Evolutionary conservation across 2,888 invertebrate genomes (phyloP).

Genomic region (Stenodera caucasica): DNA sequence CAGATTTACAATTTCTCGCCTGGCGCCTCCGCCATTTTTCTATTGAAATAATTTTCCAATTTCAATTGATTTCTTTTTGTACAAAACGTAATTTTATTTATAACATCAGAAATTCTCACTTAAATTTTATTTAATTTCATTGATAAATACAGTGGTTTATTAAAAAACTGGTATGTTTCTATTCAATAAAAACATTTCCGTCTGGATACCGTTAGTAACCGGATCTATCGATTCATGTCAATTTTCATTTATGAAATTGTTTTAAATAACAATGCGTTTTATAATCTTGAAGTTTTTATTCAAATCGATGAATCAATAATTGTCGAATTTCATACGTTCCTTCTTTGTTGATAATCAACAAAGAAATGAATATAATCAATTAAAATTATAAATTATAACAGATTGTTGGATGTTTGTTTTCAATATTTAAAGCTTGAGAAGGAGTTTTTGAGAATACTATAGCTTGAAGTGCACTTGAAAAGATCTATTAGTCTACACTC

Average conservation of each 20-base stretch:
- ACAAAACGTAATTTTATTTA: too few species aligned
- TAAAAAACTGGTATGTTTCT: neutral
- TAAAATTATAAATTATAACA: too few species aligned
- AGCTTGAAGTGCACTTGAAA: too few species aligned
- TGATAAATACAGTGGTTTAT: neutral
- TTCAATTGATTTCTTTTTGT: neutral
- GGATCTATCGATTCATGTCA: conserved; percentile 1
- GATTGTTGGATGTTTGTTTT: too few species aligned
- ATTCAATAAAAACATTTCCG: conserved; percentile 1
- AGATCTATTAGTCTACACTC: neutral
- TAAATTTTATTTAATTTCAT: neutral
- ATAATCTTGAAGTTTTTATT: neutral
- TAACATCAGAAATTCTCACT: too few species aligned
- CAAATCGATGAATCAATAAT: too few species aligned
- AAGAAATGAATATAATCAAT: too few species aligned
- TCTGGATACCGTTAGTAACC: neutral
- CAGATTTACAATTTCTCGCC: neutral
- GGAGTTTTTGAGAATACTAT: too few species aligned
- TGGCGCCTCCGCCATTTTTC: conserved; percentile 2
- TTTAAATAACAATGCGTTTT: neutral
- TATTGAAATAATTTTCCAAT: neutral
- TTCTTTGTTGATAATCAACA: too few species aligned
- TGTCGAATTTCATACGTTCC: too few species aligned
- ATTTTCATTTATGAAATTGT: conserved; percentile 1
- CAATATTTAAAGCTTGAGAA: too few species aligned